Evolutionary conservation across 2,888 invertebrate genomes (phyloP), one percentile per base, ranked within the genome.

Genomic region (Luffia ferchaultella): DNA sequence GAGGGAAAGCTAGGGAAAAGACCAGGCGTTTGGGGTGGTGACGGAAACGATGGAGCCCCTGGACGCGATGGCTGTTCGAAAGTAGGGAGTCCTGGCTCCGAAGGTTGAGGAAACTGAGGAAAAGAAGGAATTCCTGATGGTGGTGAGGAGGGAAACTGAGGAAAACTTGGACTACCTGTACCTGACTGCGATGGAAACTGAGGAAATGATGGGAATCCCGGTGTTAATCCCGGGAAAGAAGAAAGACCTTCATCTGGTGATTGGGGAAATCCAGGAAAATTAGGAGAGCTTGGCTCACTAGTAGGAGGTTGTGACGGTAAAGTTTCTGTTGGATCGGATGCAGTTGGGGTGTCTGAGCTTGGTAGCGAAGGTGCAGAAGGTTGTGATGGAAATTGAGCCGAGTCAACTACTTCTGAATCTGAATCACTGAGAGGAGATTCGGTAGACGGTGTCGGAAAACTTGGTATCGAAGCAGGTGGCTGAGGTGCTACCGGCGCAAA

Each of bases 371-470:
- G 48, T n/a, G n/a, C n/a, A n/a, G n/a, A n/a, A 63, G 59, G 15
- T 54, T 67, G 64, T 19, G 62, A 54, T n/a, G 63, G 55, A 47
- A 55, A 63, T 18, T 79, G 76, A 2, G 77, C 74, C 2, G 82
- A 78, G 43, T 83, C 82, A 41, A 82, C 62, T 0, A 82, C 73
- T n/a, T 76, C 60, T 1, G 76, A 65, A 48, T 82, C 80, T 16
- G 69, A 62, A 49, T 79, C 79, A 2, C 74, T 74, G 0, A 62
- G 54, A 12, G 65, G 60, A 47, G 62, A 59, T 20, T 42, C 19
- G 3, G 16, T 2, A 17, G 48, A 7, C 9, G 48, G 42, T 20
- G 2, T 16, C 16, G 49, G 49, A 15, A 20, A 43, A 18, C 43
- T 43, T 1, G 49, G 17, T 19, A 42, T 43, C 15, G 49, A 19